Evolutionary conservation across 2,888 invertebrate species (phyloP).

Genomic region (Coremacera marginata): DNA sequence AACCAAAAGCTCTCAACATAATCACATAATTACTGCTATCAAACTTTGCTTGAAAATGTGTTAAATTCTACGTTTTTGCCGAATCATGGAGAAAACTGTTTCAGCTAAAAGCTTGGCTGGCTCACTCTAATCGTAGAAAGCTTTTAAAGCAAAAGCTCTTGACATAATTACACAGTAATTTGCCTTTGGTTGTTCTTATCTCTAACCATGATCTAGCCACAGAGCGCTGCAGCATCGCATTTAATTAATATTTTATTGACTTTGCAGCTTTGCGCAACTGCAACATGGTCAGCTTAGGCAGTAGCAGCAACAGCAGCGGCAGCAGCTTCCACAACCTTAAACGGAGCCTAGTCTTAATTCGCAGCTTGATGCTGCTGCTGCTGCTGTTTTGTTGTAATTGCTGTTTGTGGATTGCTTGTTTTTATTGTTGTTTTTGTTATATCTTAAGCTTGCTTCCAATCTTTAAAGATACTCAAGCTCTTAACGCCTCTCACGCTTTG

Average conservation of each 20-base stretch:
- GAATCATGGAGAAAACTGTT: background rate
- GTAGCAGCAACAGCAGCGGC: no score
- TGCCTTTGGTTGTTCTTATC: slow-evolving; percentile 8
- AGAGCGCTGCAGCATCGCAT: background rate
- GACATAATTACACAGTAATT: slow-evolving; percentile 24
- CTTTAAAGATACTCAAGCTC: slow-evolving; percentile 2
- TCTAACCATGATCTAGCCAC: background rate
- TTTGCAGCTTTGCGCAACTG: slow-evolving; percentile 4
- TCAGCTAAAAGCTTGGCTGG: background rate
- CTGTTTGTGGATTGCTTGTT: background rate
- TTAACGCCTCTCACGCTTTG: slow-evolving; percentile 18
- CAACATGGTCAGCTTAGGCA: background rate
- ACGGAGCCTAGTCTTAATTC: slow-evolving; percentile 27
- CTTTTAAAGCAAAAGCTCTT: background rate
- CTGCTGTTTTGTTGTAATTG: slow-evolving; percentile 13
- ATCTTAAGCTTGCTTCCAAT: background rate
- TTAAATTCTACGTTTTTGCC: no score
- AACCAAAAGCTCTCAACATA: no score
- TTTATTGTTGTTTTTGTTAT: background rate
- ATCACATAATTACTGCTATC: no score
- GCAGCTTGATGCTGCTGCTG: slow-evolving; percentile 16
- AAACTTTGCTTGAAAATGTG: no score
- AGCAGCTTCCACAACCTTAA: background rate
- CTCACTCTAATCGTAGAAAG: background rate
- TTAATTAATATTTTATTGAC: slow-evolving; percentile 31